Conservation (phyloP, 1,140 invertebrate genomes). For the Babylonia areolata region DNA sequence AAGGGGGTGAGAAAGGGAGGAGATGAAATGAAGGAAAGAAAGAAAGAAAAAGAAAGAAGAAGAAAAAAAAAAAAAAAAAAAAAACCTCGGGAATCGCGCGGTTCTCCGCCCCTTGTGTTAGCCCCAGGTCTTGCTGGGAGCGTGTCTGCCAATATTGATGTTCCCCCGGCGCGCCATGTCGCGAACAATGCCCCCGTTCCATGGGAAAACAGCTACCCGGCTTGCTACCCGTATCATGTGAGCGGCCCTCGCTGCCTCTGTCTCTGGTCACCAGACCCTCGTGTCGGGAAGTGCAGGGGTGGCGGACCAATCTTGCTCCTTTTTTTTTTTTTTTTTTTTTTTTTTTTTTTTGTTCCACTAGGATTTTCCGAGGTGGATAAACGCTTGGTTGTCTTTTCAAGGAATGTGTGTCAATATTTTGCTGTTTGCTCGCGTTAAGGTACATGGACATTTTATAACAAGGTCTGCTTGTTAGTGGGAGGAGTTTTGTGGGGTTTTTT, state of each 20-base stretch:
- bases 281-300: slow-evolving; percentile 17
- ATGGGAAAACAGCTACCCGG: background rate
- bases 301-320: too few relatives aligned
- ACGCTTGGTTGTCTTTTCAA: too few relatives aligned
- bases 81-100: background rate
- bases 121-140: background rate
- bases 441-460: too few relatives aligned
- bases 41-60: background rate
- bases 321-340: too few relatives aligned
- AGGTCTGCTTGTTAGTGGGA: too few relatives aligned
- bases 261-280: background rate
- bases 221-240: slow-evolving; percentile 18
- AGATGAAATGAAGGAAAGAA: too few relatives aligned
- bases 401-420: too few relatives aligned
- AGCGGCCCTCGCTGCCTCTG: background rate
- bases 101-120: slow-evolving; percentile 14
- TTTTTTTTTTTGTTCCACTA: too few relatives aligned
- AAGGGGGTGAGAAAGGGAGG: too few relatives aligned
- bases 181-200: background rate
- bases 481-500: too few relatives aligned
- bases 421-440: too few relatives aligned
- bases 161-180: background rate
- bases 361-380: too few relatives aligned
- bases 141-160: slow-evolving; percentile 33
- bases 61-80: background rate